phyloP scores from a whole-genome alignment of 2,888 invertebrate species.

The Rugalucina vietnamica region DNA sequence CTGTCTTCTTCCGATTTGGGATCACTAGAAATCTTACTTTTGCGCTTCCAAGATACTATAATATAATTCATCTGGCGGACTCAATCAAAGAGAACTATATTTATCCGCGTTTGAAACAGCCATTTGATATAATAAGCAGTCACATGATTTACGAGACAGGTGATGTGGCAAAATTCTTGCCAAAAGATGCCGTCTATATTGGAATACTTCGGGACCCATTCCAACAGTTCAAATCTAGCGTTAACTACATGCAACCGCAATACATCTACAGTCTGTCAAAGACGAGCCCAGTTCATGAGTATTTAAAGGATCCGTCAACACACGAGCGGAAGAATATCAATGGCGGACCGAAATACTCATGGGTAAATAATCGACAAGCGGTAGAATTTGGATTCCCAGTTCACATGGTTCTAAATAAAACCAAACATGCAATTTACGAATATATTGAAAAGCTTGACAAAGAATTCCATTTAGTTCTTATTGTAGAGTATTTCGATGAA shows the following conservation, averaged over 20 bases:
- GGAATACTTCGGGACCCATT: slow-evolving; percentile 69
- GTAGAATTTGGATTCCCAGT: too few species aligned
- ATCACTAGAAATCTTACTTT: slow-evolving; percentile 58
- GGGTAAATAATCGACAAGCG: too few species aligned
- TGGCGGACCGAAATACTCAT: too few species aligned
- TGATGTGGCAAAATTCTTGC: slow-evolving; percentile 52
- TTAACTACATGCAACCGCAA: slow-evolving; percentile 64
- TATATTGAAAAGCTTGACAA: too few species aligned
- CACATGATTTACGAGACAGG: slow-evolving; percentile 65
- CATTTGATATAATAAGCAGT: slow-evolving; percentile 65
- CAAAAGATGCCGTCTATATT: slow-evolving; percentile 61
- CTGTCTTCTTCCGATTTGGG: slow-evolving; percentile 66
- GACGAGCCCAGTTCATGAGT: slow-evolving; percentile 54
- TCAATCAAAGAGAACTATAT: slow-evolving; percentile 50
- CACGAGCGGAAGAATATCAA: slow-evolving; percentile 37
- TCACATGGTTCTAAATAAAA: too few species aligned
- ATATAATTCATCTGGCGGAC: slow-evolving; percentile 55
- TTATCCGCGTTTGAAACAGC: slow-evolving; percentile 54
- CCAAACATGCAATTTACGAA: too few species aligned
- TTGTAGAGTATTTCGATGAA: too few species aligned
- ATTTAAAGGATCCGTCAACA: slow-evolving; percentile 56
- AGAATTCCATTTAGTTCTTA: too few species aligned
- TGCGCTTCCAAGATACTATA: slow-evolving; percentile 59
- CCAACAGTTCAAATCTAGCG: slow-evolving; percentile 65
- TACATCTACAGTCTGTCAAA: slow-evolving; percentile 56